A percentile compares a stretch with the other conserved stretches of the same genome.
Conservation (phyloP, 1,140 invertebrate species). For the Zophobas morio region DNA sequence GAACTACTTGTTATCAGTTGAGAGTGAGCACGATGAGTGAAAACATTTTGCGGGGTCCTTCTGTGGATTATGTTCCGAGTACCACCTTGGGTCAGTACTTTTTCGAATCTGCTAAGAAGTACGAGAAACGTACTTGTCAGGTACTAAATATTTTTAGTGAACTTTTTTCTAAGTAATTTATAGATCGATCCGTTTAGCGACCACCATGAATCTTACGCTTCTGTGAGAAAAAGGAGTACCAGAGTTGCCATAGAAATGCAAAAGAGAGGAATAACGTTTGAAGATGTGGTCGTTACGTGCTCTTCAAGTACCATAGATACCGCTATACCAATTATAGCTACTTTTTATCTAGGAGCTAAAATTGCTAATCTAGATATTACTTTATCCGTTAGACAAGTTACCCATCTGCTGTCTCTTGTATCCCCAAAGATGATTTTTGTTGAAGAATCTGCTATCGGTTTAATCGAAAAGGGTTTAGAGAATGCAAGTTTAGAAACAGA, state of each 20-base stretch:
- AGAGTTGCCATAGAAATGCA: constrained; percentile 68
- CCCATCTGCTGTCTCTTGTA: constrained; percentile 51
- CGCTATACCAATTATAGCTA: background rate
- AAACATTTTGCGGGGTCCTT: no score
- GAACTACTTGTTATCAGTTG: no score
- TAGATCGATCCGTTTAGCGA: constrained; percentile 70
- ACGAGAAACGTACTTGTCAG: no score
- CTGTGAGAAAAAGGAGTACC: constrained; percentile 66
- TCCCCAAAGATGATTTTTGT: constrained; percentile 60
- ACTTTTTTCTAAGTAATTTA: constrained; percentile 26
- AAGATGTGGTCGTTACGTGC: constrained; percentile 67
- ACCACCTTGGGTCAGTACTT: no score
- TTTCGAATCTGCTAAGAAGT: no score
- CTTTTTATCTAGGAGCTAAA: no score
- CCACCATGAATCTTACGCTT: constrained; percentile 66
- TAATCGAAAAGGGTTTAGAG: constrained; percentile 51
- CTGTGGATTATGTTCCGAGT: no score
- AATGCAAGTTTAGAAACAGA: background rate
- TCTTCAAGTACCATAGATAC: constrained; percentile 69
- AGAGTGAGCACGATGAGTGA: no score
- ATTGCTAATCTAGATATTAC: background rate
- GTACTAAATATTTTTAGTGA: no score
- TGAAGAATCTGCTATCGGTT: constrained; percentile 44
- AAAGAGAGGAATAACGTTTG: constrained; percentile 66
- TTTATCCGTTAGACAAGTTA: no score